Evolutionary conservation across 1,140 invertebrate species (phyloP).

Genomic region (Reticulitermes speratus): DNA sequence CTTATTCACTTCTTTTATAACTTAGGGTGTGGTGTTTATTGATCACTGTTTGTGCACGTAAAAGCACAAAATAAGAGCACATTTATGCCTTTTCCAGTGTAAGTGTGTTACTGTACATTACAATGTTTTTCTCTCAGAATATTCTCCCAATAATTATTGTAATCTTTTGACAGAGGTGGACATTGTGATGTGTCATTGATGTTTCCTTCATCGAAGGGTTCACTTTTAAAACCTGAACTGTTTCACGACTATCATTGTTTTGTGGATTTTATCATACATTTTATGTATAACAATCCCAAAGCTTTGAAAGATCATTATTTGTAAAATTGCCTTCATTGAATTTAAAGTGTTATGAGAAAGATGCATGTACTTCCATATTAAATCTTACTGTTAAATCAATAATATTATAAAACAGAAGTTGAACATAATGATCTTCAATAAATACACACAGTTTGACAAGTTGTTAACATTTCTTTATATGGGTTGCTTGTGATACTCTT

Average conservation of each 20-base stretch:
- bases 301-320: constrained; percentile 24
- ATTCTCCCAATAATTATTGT: not conserved
- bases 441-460: constrained; percentile 2
- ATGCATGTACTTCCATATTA: constrained; percentile 20
- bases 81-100: not conserved
- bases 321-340: constrained; percentile 32
- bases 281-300: constrained; percentile 12
- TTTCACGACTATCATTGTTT: constrained; percentile 1
- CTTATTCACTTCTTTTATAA: not conserved
- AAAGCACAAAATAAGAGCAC: constrained; percentile 18
- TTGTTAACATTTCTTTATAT: not conserved
- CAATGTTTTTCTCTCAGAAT: not conserved
- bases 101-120: not conserved
- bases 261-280: constrained; percentile 21
- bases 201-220: not conserved
- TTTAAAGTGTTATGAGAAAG: constrained; percentile 28
- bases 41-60: not conserved
- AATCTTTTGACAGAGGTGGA: not conserved
- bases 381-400: constrained; percentile 8
- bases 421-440: not conserved
- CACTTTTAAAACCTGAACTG: not conserved
- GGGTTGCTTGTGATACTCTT: not conserved
- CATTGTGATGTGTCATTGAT: constrained; percentile 13
- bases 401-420: not conserved
- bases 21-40: constrained; percentile 9